Base-by-base conservation (phyloP, 2,113 vertebrate species). In the Todiramphus chloris region DNA sequence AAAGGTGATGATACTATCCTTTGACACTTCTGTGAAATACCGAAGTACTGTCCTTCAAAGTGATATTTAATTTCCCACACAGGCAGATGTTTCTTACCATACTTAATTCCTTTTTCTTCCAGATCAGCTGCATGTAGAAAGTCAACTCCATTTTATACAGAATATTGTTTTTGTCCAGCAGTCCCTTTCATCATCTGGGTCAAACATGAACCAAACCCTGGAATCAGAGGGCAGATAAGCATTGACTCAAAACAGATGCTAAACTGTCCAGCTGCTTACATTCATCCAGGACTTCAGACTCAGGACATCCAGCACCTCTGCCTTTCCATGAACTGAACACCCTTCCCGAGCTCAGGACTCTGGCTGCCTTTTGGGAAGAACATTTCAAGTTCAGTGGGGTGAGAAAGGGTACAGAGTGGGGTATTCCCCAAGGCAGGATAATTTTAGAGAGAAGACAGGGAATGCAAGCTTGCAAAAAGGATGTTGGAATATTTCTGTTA, bases 311-410 rank as follows among this genome's bases (percentile, higher is more conserved):
- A 64, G 16, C 39, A 90, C 18, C 10, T 69, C 70, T 43, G 48
- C 30, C 14, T 82, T 66, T n/a, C 37, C 66, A 48, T 24, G 20
- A 69, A 39, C n/a, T 64, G 21, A 1, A 2, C 3, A 2, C 56
- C 18, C 10, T 33, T 68, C 56, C 31, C 28, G 58, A 90, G 8
- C 24, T 53, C 35, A 64, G 50, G 7, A 33, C 28, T 44, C 31
- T 18, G 6, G 6, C 18, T 25, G 6, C 6, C 48, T 72, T 69
- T 73, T 23, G 44, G 35, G 31, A 86, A 80, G 87, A 80, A 7
- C 0, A 0, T 60, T 23, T 62, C 43, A 48, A 5, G 39, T 63
- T 81, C 31, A 50, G 15, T 1, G 2, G 28, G 4, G 5, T 37
- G 27, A 87, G 35, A 75, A 89, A 24, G 13, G 16, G 4, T 50